These are phyloP conservation scores for Caenorhabditis panamensis DNA, from an alignment of 2,888 invertebrate species.

Conservation along the genomic window DNA sequence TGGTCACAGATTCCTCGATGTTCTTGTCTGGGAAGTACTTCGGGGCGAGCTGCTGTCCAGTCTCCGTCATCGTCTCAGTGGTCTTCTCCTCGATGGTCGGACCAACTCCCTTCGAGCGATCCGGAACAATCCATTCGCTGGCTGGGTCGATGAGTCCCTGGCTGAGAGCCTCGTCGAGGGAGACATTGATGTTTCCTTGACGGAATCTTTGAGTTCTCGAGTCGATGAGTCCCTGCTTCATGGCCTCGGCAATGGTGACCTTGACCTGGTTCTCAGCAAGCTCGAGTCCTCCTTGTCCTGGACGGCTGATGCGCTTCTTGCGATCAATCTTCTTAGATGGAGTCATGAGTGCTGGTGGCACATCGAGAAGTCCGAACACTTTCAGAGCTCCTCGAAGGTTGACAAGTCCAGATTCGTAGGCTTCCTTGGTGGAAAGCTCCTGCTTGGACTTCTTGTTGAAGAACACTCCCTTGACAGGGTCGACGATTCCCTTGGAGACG, in stretches of 20 bases:
- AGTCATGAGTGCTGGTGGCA: slow-evolving; percentile 82
- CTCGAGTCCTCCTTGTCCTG: slow-evolving; percentile 82
- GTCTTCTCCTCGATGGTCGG: slow-evolving; percentile 81
- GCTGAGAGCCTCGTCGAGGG: slow-evolving; percentile 82
- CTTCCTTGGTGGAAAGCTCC: slow-evolving; percentile 88
- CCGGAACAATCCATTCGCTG: slow-evolving; percentile 81
- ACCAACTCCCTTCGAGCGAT: slow-evolving; percentile 74
- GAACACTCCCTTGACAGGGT: slow-evolving; percentile 88
- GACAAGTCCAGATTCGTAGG: slow-evolving; percentile 90
- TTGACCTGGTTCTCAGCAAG: slow-evolving; percentile 82
- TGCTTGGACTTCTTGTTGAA: slow-evolving; percentile 82
- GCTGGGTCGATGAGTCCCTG: slow-evolving; percentile 81
- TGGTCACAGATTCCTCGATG: slow-evolving; percentile 80
- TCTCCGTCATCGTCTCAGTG: slow-evolving; percentile 80
- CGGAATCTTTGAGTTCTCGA: slow-evolving; percentile 81
- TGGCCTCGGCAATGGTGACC: slow-evolving; percentile 89
- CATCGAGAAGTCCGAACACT: slow-evolving; percentile 89
- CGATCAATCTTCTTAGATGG: slow-evolving; percentile 88
- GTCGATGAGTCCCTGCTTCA: slow-evolving; percentile 88
- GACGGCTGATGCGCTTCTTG: slow-evolving; percentile 89
- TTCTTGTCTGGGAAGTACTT: slow-evolving; percentile 79
- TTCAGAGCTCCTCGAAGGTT: slow-evolving; percentile 91
- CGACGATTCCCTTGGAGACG: slow-evolving; percentile 90
- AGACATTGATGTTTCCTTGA: slow-evolving; percentile 84
- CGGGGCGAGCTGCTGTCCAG: slow-evolving; percentile 81